Conservation (phyloP, 2,113 vertebrate species). For the Xiphorhynchus elegans region DNA sequence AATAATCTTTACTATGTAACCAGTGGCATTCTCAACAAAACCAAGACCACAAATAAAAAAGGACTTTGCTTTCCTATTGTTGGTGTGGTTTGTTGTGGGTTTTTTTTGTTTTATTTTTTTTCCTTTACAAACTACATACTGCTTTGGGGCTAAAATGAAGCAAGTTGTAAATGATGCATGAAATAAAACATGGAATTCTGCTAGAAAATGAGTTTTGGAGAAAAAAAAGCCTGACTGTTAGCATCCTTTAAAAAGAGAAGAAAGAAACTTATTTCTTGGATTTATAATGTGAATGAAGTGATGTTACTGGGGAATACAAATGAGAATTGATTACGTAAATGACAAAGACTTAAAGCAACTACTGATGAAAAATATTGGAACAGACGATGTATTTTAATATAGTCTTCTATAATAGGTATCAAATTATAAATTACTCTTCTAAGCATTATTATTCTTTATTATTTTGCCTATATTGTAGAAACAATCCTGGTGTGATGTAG, state of each 20-base stretch:
- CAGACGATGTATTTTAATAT: constrained; percentile 10
- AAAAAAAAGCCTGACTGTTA: neutral
- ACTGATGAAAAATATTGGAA: neutral
- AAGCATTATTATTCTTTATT: neutral
- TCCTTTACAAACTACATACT: neutral
- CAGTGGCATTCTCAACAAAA: neutral
- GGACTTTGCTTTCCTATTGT: neutral
- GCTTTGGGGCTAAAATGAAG: neutral
- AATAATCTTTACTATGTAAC: neutral
- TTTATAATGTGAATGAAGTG: constrained; percentile 24
- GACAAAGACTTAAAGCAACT: neutral
- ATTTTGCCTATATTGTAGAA: constrained; percentile 14
- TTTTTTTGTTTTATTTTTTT: too few relatives aligned
- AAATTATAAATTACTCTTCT: neutral
- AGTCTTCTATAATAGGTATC: neutral
- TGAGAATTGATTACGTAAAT: constrained; percentile 2
- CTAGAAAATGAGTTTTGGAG: neutral
- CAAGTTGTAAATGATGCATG: neutral
- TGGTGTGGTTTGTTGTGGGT: too few relatives aligned
- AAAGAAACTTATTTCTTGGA: neutral
- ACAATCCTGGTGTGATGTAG: neutral
- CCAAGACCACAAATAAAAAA: neutral
- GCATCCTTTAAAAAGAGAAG: neutral
- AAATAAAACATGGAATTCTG: neutral
- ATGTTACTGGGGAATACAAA: neutral